Evolutionary conservation across 2,888 invertebrate species (phyloP), one percentile per base, ranked within the genome.

Genomic region (Noctua comes): DNA sequence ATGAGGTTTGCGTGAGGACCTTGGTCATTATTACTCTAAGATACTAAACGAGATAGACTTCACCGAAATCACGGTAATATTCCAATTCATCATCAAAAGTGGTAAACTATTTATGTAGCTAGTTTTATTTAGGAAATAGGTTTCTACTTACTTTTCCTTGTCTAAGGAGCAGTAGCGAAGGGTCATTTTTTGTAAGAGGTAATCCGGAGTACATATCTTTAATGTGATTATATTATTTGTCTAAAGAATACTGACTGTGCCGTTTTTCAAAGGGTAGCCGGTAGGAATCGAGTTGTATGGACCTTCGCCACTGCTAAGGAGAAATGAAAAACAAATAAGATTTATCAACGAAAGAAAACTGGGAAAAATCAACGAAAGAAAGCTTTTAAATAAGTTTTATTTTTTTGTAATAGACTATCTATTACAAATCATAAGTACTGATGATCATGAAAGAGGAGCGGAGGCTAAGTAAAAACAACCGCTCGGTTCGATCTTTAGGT

Each of bases 1-100:
- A 73, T 81, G 40, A 66, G n/a, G 24, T 31, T 46, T 64, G 68
- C 57, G 57, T 79, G 80, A 79, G 48, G 57, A 73, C 64, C 73
- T 69, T 73, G 73, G 54, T 65, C 13, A 69, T 84, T 54, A 57
- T 62, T 24, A 48, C 68, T 65, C 10, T 68, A 31, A 64, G 54
- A 48, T 24, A 54, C 43, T 31, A 16, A 6, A 36, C 7, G 4
- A 83, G 54, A 68, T 59, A 62, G 62, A 62, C 21, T 59, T 54
- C 18, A 75, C 54, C 65, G 65, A 51, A 77, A 51, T 48, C 16
- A 57, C 24, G 36, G 16, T 40, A 40, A 40, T 27, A 5, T 68
- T 36, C 31, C 24, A n/a, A 62, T 73, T 51, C 11, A 24, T 51
- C 7, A 36, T 73, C 48, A 43, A 62, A 27, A 46, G 18, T n/a